Base-by-base conservation (phyloP, 2,797 vertebrate genomes). In the Bradypodion ventrale region DNA sequence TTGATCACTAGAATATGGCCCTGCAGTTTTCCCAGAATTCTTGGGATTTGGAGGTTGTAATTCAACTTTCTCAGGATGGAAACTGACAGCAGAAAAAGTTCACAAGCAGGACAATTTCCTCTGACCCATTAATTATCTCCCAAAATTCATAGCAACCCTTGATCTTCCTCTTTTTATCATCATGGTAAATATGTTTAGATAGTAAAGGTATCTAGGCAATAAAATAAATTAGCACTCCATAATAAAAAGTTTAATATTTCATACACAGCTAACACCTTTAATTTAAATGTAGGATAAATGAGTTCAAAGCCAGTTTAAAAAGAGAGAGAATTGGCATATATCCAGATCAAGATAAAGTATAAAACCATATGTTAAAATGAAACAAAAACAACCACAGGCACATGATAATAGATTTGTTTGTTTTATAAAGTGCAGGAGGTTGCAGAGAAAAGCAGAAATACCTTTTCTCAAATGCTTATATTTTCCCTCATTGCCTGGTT, bases 271-370 rank as follows among this genome's bases (percentile, higher is more conserved):
- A 56, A 76, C 72, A 78, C n/a, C 32, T 78, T 62, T 40, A 35
- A 46, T 72, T 70, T 37, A 46, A 63, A 78, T 46, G 40, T 60
- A n/a, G n/a, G 44, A 66, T 56, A 9, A 23, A 29, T 52, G 44
- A 75, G 74, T 80, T 27, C 23, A 35, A 35, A 85, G 27, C 27
- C 16, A 40, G 40, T 46, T 42, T 80, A 49, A 60, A 68, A 75
- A 85, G 73, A 84, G 79, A 68, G 70, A 85, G 29, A 35, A 37
- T 59, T 80, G 84, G 37, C 75, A 13, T 46, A 66, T 68, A 80
- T 66, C 77, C 77, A 80, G 27, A 56, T 16, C 63, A 76, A 32
- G 32, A 27, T 78, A 59, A 74, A 56, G 35, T 60, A n/a, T 44
- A 78, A 42, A 78, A 46, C 13, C 35, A 80, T 68, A 60, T 49